phyloP scores from a whole-genome alignment of 2,113 vertebrate species.

The Cyanoramphus novaezelandiae region DNA sequence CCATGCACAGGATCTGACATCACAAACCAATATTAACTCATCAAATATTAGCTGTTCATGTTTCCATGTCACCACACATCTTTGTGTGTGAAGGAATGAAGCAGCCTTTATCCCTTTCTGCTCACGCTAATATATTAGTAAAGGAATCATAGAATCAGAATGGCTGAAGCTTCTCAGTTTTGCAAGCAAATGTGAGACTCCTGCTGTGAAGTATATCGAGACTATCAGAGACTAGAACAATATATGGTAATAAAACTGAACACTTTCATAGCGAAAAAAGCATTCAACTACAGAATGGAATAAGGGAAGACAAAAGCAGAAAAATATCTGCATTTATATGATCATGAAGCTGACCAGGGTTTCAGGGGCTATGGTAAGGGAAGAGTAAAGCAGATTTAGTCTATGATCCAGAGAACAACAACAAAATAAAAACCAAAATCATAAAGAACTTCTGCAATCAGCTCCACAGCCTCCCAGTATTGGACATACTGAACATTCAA shows the following conservation, averaged over 20 bases:
- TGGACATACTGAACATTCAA: neutral
- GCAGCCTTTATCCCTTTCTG: neutral
- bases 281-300: neutral
- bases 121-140: neutral
- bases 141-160: neutral
- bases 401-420: neutral
- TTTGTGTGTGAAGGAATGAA: neutral
- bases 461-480: neutral
- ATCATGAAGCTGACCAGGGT: neutral
- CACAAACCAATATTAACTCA: neutral
- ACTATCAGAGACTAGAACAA: neutral
- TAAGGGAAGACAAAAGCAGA: neutral
- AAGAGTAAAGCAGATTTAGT: neutral
- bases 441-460: neutral
- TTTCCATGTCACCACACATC: neutral
- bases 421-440: neutral
- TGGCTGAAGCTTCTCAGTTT: neutral
- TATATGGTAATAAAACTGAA: neutral
- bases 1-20: neutral
- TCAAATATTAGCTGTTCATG: neutral
- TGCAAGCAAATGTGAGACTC: neutral
- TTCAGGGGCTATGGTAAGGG: neutral
- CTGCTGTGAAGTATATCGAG: neutral
- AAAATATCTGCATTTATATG: neutral
- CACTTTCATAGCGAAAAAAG: neutral